A percentile compares a stretch with the other conserved stretches of the same genome.
Evolutionary conservation across 2,888 invertebrate genomes (phyloP).

Genomic region (Lacanobia oleracea): DNA sequence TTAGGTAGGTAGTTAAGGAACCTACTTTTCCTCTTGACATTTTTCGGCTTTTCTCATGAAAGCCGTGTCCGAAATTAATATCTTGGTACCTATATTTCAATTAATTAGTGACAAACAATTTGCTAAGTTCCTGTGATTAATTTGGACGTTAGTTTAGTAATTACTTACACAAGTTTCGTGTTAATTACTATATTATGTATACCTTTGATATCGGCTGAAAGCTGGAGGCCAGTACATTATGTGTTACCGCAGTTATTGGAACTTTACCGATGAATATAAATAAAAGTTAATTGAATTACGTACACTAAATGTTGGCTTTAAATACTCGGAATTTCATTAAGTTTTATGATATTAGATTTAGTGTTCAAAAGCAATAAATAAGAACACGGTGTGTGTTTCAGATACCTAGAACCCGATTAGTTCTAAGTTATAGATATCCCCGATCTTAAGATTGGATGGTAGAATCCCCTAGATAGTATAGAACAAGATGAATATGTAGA

Average conservation of each 20-base stretch:
- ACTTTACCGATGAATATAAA: background rate
- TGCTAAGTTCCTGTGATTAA: conserved; percentile 38
- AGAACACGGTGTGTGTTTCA: background rate
- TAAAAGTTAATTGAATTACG: conserved; percentile 1
- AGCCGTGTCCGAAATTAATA: conserved; percentile 30
- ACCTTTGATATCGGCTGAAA: conserved; percentile 6
- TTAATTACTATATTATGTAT: conserved; percentile 29
- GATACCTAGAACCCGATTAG: background rate
- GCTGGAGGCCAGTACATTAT: background rate
- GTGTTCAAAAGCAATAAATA: background rate
- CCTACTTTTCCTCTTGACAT: background rate
- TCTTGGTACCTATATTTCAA: conserved; percentile 21
- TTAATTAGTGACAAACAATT: conserved; percentile 45
- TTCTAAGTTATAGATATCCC: background rate
- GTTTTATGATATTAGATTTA: background rate
- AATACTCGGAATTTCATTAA: background rate
- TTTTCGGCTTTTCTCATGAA: conserved; percentile 1
- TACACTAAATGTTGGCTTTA: background rate
- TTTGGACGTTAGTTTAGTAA: conserved; percentile 45
- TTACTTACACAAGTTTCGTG: conserved; percentile 41
- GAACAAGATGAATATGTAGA: no score
- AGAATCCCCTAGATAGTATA: no score
- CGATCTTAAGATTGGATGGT: background rate
- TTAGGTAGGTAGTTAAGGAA: background rate
- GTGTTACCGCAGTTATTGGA: background rate